Base-by-base conservation (phyloP, 2,888 invertebrate genomes). In the Automeris io region DNA sequence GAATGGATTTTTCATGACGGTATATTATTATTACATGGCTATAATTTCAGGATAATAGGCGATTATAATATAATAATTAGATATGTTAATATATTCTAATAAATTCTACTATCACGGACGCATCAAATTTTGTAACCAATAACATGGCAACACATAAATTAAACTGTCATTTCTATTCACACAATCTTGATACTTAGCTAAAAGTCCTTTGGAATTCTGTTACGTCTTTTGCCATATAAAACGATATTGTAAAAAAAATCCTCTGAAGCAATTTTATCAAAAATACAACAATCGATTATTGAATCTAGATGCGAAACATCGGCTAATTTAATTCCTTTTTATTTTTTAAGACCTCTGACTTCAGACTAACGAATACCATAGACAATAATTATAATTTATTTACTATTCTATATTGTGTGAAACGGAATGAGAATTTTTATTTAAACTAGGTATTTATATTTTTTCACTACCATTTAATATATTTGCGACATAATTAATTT, bases 121-220 rank as follows among this genome's bases (percentile, higher is more conserved):
- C 55, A 61, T 58, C 63, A 66, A 63, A 69, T 57, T 66, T 68
- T 67, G 62, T 72, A 78, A 80, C 80, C 81, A 81, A 75, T 73
- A 73, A 72, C 68, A 80, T 80, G 81, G 79, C 83, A 82, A 81
- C 70, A 75, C 69, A 67, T 56, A 52, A 53, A 62, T 54, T 18
- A 32, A 37, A 32, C 7, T 50, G 35, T 64, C 58, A 57, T 61
- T 69, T 65, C 43, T 55, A 67, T 64, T 56, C 77, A 78, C 64
- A 70, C 76, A 79, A 73, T 57, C 35, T 55, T 69, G 47, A 58
- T 57, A 54, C 57, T 59, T 8, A 16, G 3, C 3, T 2, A 7
- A 6, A 12, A 13, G 8, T 13, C 2, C 9, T 24, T 8, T 9
- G 11, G 16, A 29, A 16, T 16, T 29, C 3, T 29, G 8, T 16